These are phyloP conservation scores for Xiphophorus hellerii DNA, from an alignment of 2,113 vertebrate species.

Conservation along the genomic window DNA sequence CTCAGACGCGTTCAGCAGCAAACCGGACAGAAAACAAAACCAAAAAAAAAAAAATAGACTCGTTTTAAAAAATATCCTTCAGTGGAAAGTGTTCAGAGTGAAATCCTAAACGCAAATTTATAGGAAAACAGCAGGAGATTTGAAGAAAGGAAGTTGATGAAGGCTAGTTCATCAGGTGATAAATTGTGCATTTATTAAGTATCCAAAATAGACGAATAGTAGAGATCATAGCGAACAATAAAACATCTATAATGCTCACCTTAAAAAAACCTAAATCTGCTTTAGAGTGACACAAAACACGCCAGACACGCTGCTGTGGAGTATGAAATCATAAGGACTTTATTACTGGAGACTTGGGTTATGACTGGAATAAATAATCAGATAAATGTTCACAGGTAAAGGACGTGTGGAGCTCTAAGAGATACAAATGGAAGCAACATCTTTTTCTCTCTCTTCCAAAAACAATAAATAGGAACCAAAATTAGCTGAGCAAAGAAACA, in stretches of 20 bases:
- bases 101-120: constrained; percentile 62
- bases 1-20: not conserved
- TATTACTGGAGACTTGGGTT: constrained; percentile 96
- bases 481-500: constrained; percentile 74
- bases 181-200: too few species aligned
- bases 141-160: too few species aligned
- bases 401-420: constrained; percentile 73
- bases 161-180: not conserved
- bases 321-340: constrained; percentile 92
- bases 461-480: constrained; percentile 90
- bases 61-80: constrained; percentile 63
- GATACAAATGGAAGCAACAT: constrained; percentile 74
- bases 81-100: constrained; percentile 51
- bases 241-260: not conserved
- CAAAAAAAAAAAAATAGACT: constrained; percentile 61
- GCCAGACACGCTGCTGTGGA: constrained; percentile 66
- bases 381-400: constrained; percentile 85
- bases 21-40: constrained; percentile 49
- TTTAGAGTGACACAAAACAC: not conserved
- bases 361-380: constrained; percentile 99
- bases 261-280: not conserved
- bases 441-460: constrained; percentile 74
- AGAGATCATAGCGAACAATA: too few species aligned
- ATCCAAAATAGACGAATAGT: too few species aligned
- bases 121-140: constrained; percentile 67